Percentiles rank a stretch among this genome's conserved stretches.
Conservation (phyloP, 2,888 invertebrate species). For the Meta bourneti region DNA sequence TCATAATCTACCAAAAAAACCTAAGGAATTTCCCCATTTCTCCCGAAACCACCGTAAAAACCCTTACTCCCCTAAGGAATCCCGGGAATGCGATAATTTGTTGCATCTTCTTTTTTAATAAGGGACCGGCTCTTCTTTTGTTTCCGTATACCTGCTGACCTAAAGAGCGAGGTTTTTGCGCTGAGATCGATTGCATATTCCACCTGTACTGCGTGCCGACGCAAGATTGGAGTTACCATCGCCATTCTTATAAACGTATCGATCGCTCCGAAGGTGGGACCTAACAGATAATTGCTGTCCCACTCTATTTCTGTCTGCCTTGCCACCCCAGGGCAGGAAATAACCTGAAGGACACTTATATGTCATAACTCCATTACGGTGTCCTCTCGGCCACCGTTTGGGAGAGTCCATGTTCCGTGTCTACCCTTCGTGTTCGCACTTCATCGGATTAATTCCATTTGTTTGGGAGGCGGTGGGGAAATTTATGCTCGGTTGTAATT, state of each 20-base stretch:
- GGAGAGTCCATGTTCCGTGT: too few relatives aligned
- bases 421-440: too few relatives aligned
- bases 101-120: background rate
- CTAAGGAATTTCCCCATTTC: background rate
- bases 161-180: background rate
- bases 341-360: background rate
- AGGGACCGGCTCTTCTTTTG: background rate
- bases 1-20: background rate
- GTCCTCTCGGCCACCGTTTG: too few relatives aligned
- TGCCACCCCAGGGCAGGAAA: background rate
- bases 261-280: background rate
- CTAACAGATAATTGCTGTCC: background rate
- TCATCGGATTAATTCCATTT: too few relatives aligned
- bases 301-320: too few relatives aligned
- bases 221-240: background rate
- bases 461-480: too few relatives aligned
- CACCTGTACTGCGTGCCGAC: background rate
- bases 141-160: background rate
- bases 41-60: too few relatives aligned
- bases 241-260: constrained; percentile 15
- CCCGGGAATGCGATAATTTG: background rate
- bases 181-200: constrained; percentile 26
- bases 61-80: too few relatives aligned
- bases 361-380: too few relatives aligned
- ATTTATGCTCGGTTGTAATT: too few relatives aligned